Base-by-base conservation (phyloP, 2,797 vertebrate species). In the Limosa lapponica region DNA sequence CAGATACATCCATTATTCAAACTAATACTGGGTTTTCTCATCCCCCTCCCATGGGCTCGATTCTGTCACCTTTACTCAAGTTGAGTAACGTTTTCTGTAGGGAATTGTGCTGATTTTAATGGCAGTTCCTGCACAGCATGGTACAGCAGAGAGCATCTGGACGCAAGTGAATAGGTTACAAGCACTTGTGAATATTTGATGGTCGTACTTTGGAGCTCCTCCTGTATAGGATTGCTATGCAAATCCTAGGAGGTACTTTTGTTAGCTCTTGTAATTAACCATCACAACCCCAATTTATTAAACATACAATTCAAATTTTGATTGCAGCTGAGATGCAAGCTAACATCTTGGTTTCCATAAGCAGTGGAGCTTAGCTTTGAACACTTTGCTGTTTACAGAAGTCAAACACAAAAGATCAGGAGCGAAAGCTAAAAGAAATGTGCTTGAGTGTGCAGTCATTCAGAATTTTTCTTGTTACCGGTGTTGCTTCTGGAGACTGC, bases 1-100 rank as follows among this genome's bases (percentile, higher is more conserved):
- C 90, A 94, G 83, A 96, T 82, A 92, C 89, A 95, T 96, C 93
- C 88, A 96, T 97, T 96, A 97, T 97, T 96, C 93, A 96, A 61
- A 91, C 85, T 94, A 96, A 95, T 92, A 95, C 84, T 54, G 84
- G 73, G 61, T 80, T 93, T 94, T 89, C 81, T 91, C 84, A 59
- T 36, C 52, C 44, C 36, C 16, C 9, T 12, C 15, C 25, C 87
- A 66, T 41, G 48, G 83, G 71, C 51, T 95, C 1, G 4, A 57
- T 94, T 91, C 95, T 95, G 94, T 88, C 92, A 96, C 87, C 90
- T 95, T 87, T 94, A 81, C 61, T 96, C 87, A 94, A 87, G 48
- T 46, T 57, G 72, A 91, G 61, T 71, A 95, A 72, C 2, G 2
- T 90, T 82, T 90, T 91, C 91, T 89, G 39, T 55, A 62, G 91